Percentiles rank a stretch among this genome's conserved stretches.
Conservation (phyloP, 2,888 invertebrate species). For the Koerneria pararmatus region DNA sequence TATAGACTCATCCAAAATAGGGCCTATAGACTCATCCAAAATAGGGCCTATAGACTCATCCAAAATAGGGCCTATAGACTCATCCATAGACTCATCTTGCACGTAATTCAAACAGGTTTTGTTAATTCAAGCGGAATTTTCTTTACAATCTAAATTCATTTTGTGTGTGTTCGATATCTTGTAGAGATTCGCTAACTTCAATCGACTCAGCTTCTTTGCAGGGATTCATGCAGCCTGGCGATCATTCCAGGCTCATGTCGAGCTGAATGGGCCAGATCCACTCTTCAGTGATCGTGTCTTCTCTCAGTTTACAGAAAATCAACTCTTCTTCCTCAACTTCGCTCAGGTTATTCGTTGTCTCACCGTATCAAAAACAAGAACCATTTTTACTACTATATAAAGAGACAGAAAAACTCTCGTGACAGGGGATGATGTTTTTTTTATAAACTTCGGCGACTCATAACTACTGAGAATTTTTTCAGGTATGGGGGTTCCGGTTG, state of each 20-base stretch:
- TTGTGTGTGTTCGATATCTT: too few relatives aligned
- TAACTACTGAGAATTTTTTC: neutral
- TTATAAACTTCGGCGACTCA: neutral
- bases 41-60: too few relatives aligned
- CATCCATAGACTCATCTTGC: too few relatives aligned
- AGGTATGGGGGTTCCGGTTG: too few relatives aligned
- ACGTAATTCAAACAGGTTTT: too few relatives aligned
- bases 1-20: too few relatives aligned
- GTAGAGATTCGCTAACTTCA: neutral
- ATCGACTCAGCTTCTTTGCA: slow-evolving; percentile 45
- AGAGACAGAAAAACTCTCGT: neutral
- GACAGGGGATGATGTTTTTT: neutral
- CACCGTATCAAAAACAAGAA: too few relatives aligned
- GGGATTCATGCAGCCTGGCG: slow-evolving; percentile 55
- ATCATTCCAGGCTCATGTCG: slow-evolving; percentile 42
- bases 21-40: too few relatives aligned
- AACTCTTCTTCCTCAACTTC: slow-evolving; percentile 54
- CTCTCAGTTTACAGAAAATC: slow-evolving; percentile 50
- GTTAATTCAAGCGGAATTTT: too few relatives aligned
- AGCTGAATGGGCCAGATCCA: slow-evolving; percentile 46
- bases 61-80: too few relatives aligned
- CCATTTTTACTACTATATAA: neutral
- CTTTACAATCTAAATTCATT: too few relatives aligned
- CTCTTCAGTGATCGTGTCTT: slow-evolving; percentile 43
- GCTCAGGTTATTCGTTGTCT: too few relatives aligned